These are phyloP conservation scores for Mercenaria mercenaria DNA, from an alignment of 1,140 invertebrate species.

Conservation along the genomic window DNA sequence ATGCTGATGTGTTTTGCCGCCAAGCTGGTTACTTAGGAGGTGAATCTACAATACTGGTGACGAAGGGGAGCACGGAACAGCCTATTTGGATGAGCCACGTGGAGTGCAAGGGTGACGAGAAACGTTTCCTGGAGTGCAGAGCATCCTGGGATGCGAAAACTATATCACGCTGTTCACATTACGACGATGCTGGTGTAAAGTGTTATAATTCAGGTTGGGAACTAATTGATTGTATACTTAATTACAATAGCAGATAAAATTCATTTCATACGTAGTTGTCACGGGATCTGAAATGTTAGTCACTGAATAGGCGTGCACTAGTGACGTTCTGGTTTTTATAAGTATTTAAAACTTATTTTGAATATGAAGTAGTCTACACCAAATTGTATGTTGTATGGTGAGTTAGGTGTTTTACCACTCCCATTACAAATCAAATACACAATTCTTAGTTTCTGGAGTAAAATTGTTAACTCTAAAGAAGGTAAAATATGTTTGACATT, in stretches of 20 bases:
- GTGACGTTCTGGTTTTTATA: no score
- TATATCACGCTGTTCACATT: constrained; percentile 67
- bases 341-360: no score
- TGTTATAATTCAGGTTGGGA: constrained; percentile 78
- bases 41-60: constrained; percentile 56
- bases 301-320: no score
- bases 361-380: no score
- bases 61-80: constrained; percentile 2
- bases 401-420: no score
- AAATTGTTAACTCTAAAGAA: no score
- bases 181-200: constrained; percentile 73
- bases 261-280: no score
- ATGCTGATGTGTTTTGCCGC: constrained; percentile 79
- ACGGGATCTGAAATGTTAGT: no score
- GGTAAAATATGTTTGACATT: no score
- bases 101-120: constrained; percentile 76
- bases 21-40: constrained; percentile 70
- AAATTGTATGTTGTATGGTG: no score
- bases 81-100: constrained; percentile 75
- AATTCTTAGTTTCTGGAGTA: no score
- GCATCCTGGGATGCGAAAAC: constrained; percentile 71
- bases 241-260: background rate
- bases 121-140: constrained; percentile 71
- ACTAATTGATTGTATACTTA: background rate
- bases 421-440: no score